Percentiles rank a stretch among this genome's conserved stretches.
These are phyloP conservation scores for Bufo bufo DNA, from an alignment of 2,113 vertebrate genomes.

Conservation along the genomic window DNA sequence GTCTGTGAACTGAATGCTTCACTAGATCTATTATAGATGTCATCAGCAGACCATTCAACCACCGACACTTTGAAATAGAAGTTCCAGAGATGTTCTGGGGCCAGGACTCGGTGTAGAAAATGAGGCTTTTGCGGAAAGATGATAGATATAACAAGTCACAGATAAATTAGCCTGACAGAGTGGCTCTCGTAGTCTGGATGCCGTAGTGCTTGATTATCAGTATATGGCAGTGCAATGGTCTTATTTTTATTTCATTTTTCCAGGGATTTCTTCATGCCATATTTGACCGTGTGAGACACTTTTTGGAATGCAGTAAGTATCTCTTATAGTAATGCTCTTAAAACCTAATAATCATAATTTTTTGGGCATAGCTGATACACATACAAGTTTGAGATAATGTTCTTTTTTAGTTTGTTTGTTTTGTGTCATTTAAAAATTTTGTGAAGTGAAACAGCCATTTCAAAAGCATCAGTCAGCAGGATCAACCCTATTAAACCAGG, in stretches of 20 bases:
- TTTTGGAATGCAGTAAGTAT: conserved; percentile 94
- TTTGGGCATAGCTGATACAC: no score
- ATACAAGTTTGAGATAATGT: no score
- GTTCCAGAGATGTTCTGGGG: background rate
- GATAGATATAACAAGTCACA: conserved; percentile 28
- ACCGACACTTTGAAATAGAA: background rate
- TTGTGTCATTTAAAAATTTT: no score
- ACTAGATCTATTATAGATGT: background rate
- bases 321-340: background rate
- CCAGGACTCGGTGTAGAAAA: background rate
- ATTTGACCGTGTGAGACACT: conserved; percentile 92
- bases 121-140: background rate
- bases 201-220: background rate
- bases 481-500: no score
- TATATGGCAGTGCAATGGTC: background rate
- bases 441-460: no score
- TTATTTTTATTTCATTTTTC: conserved; percentile 61
- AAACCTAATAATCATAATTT: no score
- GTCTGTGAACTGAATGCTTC: background rate
- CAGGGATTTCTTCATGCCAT: conserved; percentile 90
- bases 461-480: no score
- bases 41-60: conserved; percentile 17
- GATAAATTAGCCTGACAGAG: background rate
- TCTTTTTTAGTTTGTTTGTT: no score
- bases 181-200: background rate